Evolutionary conservation across 2,888 invertebrate genomes (phyloP), one percentile per base, ranked within the genome.

Genomic region (Anoplius nigerrimus): DNA sequence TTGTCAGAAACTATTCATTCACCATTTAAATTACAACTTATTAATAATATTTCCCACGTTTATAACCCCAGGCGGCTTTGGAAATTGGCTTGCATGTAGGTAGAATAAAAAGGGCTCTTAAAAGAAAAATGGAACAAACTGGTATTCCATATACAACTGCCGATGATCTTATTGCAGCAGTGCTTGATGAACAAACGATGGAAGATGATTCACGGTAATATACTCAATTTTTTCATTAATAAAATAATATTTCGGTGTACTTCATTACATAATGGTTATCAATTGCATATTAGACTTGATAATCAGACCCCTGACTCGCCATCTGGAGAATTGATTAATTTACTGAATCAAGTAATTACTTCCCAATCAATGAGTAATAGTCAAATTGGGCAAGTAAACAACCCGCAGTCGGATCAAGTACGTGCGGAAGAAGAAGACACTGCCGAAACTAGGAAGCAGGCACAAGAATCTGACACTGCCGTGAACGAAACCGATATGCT

Each of bases 151-250:
- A 93, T 86, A 89, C 90, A 15, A 91, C 92, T n/a, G 91, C 93
- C 0, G 94, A 94, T 81, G 92, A 93, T 22, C 89, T 95, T 5
- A 92, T 95, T 53, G 93, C 94, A 84, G 94, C 94, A 6, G 93
- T 94, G 2, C 89, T 95, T 24, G 93, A 93, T 82, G 91, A 93
- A 56, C 93, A 94, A 85, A 87, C 92, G 62, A 91, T 91, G 75
- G 93, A 94, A 81, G 92, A 92, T 60, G 90, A 86, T 63, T 72
- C 78, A 34, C 75, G 78, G 86, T 85, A 74, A 3, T 20, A 18
- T 51, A 20, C 42, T 42, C 55, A 65, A 67, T 57, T 27, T n/a
- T 13, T 58, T 56, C 21, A 62, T 24, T 16, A 24, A 18, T 13
- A 0, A 20, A 22, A 18, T 8, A 11, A 34, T 24, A 34, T 34